phyloP scores from a whole-genome alignment of 2,888 invertebrate genomes.

The Thysanoteuthis rhombus region DNA sequence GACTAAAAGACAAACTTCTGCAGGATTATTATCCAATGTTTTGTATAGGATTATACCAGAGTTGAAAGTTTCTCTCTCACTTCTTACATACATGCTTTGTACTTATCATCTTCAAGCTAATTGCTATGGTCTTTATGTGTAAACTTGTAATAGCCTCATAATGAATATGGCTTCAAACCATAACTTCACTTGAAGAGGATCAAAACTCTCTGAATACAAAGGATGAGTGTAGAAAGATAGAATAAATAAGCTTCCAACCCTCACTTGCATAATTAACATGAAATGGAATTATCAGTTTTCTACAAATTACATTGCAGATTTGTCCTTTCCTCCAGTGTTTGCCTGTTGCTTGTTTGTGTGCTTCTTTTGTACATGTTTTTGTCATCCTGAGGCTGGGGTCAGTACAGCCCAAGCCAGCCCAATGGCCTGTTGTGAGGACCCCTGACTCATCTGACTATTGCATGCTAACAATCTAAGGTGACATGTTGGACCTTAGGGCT shows the following conservation, averaged over 20 bases:
- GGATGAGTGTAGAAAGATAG: background rate
- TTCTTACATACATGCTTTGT: background rate
- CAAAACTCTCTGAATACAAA: background rate
- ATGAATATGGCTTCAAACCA: background rate
- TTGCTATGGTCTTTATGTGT: background rate
- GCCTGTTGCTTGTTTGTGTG: slow-evolving; percentile 19
- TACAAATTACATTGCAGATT: no score
- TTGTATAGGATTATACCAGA: background rate
- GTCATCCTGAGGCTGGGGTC: background rate
- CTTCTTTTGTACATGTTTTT: background rate
- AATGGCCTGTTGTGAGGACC: background rate
- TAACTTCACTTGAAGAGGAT: background rate
- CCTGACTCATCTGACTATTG: background rate
- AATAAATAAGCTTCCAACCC: background rate
- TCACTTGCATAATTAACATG: background rate
- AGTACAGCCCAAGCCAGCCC: background rate
- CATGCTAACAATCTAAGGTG: slow-evolving; percentile 41
- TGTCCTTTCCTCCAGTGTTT: background rate
- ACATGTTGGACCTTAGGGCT: slow-evolving; percentile 53
- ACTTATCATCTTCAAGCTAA: background rate
- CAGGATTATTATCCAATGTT: background rate
- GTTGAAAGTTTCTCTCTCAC: background rate
- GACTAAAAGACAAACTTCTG: background rate
- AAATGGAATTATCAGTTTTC: background rate
- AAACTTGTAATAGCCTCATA: background rate